phyloP scores from a whole-genome alignment of 2,797 vertebrate genomes.

The Lepus oiostolus region DNA sequence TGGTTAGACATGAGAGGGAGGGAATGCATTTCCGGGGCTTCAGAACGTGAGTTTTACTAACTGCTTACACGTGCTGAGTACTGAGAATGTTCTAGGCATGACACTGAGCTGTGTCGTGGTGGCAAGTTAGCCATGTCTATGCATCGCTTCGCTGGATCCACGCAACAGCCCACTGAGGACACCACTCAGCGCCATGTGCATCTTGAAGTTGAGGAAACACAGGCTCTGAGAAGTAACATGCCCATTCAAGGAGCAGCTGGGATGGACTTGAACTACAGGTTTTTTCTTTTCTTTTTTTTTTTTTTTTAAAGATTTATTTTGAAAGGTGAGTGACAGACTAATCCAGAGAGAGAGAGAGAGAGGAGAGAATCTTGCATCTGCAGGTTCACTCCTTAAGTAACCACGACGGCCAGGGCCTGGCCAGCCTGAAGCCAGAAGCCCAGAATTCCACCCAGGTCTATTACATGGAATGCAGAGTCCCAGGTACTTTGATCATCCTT shows the following conservation, averaged over 20 bases:
- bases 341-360: no score
- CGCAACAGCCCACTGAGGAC: neutral
- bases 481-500: no score
- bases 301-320: no score
- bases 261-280: neutral
- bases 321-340: no score
- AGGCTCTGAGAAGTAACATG: neutral
- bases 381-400: no score
- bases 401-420: neutral
- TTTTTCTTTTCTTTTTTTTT: neutral
- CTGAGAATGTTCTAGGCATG: neutral
- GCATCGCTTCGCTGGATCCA: neutral
- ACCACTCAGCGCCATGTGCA: neutral
- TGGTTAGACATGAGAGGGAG: neutral
- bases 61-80: neutral
- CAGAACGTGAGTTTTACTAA: conserved; percentile 52
- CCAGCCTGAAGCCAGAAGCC: no score
- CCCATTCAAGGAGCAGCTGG: neutral
- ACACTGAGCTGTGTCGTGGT: neutral
- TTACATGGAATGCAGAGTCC: no score
- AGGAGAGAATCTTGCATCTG: no score
- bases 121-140: neutral
- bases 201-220: conserved; percentile 17
- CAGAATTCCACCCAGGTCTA: no score
- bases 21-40: neutral